phyloP scores from a whole-genome alignment of 2,797 vertebrate species.

The Halcyon badia region DNA sequence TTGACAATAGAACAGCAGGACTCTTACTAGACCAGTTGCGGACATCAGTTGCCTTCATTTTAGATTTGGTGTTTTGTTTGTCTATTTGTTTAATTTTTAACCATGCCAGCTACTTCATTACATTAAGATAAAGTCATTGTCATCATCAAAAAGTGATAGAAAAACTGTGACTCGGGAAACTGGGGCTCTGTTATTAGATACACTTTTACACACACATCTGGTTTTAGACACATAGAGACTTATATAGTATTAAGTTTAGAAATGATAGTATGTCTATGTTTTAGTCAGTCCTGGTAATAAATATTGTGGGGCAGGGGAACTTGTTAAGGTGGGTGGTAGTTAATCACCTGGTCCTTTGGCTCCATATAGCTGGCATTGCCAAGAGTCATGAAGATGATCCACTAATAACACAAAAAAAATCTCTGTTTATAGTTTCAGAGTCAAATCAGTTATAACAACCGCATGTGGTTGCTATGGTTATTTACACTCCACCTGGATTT shows the following conservation, averaged over 20 bases:
- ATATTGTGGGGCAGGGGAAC: background rate
- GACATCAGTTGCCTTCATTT: background rate
- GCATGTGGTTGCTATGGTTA: background rate
- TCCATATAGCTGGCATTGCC: background rate
- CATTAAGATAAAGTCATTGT: background rate
- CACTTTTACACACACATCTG: background rate
- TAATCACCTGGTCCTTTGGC: background rate
- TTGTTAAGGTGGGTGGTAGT: background rate
- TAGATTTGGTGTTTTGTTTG: background rate
- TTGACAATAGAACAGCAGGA: background rate
- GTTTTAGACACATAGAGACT: background rate
- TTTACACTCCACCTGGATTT: background rate
- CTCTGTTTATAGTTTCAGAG: background rate
- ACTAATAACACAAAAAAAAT: background rate
- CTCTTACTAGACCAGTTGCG: background rate
- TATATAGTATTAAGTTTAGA: background rate
- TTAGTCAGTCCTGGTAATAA: background rate
- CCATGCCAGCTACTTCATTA: background rate
- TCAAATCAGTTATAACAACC: background rate
- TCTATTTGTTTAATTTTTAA: background rate
- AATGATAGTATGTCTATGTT: background rate
- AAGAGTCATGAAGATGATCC: background rate
- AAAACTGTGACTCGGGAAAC: background rate
- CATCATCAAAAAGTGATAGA: background rate
- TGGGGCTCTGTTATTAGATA: background rate